These are phyloP conservation scores for Parapristionchus giblindavisi DNA, from an alignment of 2,888 invertebrate genomes.

Conservation along the genomic window DNA sequence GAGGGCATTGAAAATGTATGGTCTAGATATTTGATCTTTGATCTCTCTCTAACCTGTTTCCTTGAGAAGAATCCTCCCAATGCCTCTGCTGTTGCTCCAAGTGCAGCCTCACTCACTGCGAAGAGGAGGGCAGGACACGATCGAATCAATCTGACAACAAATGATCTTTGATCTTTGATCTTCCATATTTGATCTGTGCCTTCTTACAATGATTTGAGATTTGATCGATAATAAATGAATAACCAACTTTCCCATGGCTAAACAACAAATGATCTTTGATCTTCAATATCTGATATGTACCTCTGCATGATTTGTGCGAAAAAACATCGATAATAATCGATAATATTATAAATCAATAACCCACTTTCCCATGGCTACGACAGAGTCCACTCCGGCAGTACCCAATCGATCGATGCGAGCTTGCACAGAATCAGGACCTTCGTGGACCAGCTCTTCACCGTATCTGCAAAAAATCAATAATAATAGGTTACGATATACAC, in stretches of 20 bases:
- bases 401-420: constrained; percentile 44
- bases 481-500: neutral
- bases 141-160: constrained; percentile 36
- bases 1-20: neutral
- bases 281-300: no score
- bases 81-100: constrained; percentile 46
- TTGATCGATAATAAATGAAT: no score
- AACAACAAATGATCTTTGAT: no score
- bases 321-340: no score
- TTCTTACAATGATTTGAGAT: no score
- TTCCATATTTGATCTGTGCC: no score
- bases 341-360: no score
- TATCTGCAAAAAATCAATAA: constrained; percentile 36
- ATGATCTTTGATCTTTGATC: no score
- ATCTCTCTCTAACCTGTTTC: constrained; percentile 51
- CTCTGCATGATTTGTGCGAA: no score
- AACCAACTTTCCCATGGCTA: no score
- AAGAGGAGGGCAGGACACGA: constrained; percentile 51
- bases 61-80: constrained; percentile 52
- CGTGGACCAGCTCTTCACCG: constrained; percentile 43
- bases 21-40: no score
- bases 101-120: constrained; percentile 45
- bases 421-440: constrained; percentile 38
- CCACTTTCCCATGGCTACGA: constrained; percentile 36
- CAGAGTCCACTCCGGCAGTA: constrained; percentile 43